Evolutionary conservation across 2,797 vertebrate species (phyloP).

Genomic region (Sebastes itinus): DNA sequence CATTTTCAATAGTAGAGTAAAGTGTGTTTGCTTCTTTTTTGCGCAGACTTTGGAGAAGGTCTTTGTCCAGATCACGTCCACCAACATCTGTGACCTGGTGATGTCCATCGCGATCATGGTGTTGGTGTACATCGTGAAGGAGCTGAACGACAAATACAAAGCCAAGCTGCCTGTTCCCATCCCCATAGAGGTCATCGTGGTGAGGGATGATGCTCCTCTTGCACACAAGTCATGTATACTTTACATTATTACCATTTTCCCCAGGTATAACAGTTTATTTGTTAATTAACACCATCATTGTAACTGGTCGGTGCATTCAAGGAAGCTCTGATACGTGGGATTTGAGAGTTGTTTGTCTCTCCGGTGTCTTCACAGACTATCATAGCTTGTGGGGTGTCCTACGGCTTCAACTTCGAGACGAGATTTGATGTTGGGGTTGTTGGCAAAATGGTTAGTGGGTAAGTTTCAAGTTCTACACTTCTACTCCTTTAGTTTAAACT

Average conservation of each 20-base stretch:
- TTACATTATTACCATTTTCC: neutral
- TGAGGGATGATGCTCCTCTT: conserved; percentile 64
- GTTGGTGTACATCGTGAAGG: conserved; percentile 88
- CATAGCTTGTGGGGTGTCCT: conserved; percentile 88
- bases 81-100: conserved; percentile 90
- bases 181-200: conserved; percentile 91
- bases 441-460: conserved; percentile 87
- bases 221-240: neutral
- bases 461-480: conserved; percentile 56
- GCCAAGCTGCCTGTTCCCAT: conserved; percentile 90
- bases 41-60: conserved; percentile 83
- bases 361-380: conserved; percentile 81
- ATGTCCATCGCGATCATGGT: conserved; percentile 88
- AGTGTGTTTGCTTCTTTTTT: conserved; percentile 21
- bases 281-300: neutral
- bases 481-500: too few species aligned
- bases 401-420: conserved; percentile 81
- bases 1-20: neutral
- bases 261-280: neutral
- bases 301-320: neutral
- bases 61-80: conserved; percentile 85
- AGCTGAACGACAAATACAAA: conserved; percentile 89
- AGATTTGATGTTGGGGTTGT: conserved; percentile 82
- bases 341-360: neutral
- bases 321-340: neutral